Percentiles rank a stretch among this genome's conserved stretches.
Conservation (phyloP, 1,140 invertebrate genomes). For the Copidosoma floridanum region DNA sequence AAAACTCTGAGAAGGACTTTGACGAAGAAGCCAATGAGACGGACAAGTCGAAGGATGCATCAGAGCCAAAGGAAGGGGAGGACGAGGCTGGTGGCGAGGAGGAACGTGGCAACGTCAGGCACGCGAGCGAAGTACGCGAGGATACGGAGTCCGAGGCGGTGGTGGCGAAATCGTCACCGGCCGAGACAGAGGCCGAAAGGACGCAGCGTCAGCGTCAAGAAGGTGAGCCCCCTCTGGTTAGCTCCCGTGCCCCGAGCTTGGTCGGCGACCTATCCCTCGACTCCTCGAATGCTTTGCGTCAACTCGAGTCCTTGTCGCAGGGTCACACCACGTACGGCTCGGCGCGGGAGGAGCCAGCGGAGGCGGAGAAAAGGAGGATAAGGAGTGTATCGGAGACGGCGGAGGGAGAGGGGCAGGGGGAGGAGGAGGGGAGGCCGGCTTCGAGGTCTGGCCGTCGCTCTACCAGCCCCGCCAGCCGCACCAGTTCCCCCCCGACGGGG, state of each 20-base stretch:
- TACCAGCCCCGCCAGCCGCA: slow-evolving; percentile 57
- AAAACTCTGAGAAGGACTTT: too few species aligned
- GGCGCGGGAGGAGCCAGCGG: slow-evolving; percentile 22
- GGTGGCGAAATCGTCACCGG: slow-evolving; percentile 35
- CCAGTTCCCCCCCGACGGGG: slow-evolving; percentile 31
- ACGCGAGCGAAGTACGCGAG: too few species aligned
- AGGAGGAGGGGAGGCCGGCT: slow-evolving; percentile 37
- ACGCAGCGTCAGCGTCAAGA: slow-evolving; percentile 46
- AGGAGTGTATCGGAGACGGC: slow-evolving; percentile 10
- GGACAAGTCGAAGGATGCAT: too few species aligned
- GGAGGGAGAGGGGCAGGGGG: slow-evolving; percentile 22
- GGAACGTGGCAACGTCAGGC: slow-evolving; percentile 14
- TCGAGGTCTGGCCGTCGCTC: slow-evolving; percentile 55
- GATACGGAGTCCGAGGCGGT: too few species aligned
- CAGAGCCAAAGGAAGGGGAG: slow-evolving; percentile 29
- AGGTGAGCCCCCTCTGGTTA: slow-evolving; percentile 53
- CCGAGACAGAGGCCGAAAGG: slow-evolving; percentile 49
- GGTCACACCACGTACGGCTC: slow-evolving; percentile 57
- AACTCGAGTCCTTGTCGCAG: slow-evolving; percentile 78
- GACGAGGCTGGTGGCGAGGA: slow-evolving; percentile 5
- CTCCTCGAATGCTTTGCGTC: slow-evolving; percentile 71
- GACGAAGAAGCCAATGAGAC: slow-evolving; percentile 32
- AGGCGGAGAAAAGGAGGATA: too few species aligned
- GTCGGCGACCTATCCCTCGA: slow-evolving; percentile 59
- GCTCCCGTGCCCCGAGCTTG: slow-evolving; percentile 57